These are phyloP conservation scores for Amphiprion percula DNA, from an alignment of 2,113 vertebrate genomes.

Conservation along the genomic window DNA sequence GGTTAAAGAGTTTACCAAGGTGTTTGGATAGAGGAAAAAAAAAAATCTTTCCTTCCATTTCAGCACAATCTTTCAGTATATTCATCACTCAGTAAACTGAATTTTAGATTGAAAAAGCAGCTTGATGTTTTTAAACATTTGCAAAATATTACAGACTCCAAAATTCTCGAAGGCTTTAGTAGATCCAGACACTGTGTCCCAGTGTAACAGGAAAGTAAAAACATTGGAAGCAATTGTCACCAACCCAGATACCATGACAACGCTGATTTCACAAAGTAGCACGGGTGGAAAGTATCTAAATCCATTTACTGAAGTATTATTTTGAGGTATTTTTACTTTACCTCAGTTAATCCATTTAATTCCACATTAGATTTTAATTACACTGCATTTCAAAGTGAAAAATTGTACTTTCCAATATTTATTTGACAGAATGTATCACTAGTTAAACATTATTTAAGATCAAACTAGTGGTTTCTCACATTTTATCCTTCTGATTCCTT, in stretches of 20 bases:
- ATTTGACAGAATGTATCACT: too few relatives aligned
- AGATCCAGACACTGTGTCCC: too few relatives aligned
- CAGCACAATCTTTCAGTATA: neutral
- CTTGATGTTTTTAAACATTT: slow-evolving; percentile 10
- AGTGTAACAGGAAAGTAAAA: neutral
- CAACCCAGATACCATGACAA: neutral
- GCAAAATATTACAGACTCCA: neutral
- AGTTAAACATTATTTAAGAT: too few relatives aligned
- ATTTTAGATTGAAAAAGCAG: slow-evolving; percentile 3
- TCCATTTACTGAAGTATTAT: too few relatives aligned
- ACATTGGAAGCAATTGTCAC: neutral
- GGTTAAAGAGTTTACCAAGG: neutral
- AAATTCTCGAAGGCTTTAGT: neutral
- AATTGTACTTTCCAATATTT: too few relatives aligned
- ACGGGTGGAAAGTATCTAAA: too few relatives aligned
- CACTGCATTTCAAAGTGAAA: too few relatives aligned
- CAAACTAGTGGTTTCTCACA: too few relatives aligned
- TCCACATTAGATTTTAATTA: too few relatives aligned
- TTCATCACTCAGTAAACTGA: neutral
- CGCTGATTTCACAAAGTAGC: neutral
- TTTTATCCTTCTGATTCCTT: too few relatives aligned
- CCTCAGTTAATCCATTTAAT: too few relatives aligned
- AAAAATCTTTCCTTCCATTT: neutral
- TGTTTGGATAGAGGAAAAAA: neutral
- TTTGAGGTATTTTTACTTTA: too few relatives aligned